Evolutionary conservation across 2,113 vertebrate species (phyloP), one percentile per base, ranked within the genome.

Genomic region (Scomber colias): DNA sequence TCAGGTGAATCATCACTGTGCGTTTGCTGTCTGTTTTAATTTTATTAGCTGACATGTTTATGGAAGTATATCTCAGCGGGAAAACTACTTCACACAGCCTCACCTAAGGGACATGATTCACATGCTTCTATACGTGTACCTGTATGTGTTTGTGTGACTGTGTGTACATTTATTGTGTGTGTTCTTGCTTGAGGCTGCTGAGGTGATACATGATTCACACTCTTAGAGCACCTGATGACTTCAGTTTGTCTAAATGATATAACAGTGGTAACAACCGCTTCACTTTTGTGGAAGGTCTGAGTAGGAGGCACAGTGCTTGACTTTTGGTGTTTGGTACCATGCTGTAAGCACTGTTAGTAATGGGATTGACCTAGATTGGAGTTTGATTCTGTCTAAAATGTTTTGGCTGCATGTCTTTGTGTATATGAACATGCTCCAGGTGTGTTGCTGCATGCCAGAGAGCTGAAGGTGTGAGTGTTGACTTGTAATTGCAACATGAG

Each of bases 1-100:
- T 80, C 87, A 84, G 84, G 85, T 90, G 83, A 85, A 89, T 80
- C 82, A 84, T 89, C 81, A 50, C 79, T 48, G 72, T 85, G 74
- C 56, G 51, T 72, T 83, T 78, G 64, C 81, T 89, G 90, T 89
- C 87, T 86, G 84, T 77, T 91, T 85, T 86, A 65, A 90, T 90
- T 92, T 75, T 70, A 86, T 91, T 82, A 88, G 77, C 59, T 51
- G 77, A 60, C 80, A 75, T 51, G 59, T 85, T 88, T 75, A 81
- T 85, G 62, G 79, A 76, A 74, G 70, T 68, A 78, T 71, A 78
- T 71, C 73, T 83, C 30, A 35, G 59, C 53, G 66, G 51, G 64
- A 78, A 45, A 45, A 72, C 54, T 65, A 30, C 50, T 60, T 80
- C 71, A 55, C 64, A 7, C 49, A 21, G 75, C 55, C 51, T 92